phyloP scores from a whole-genome alignment of 2,113 vertebrate species.

The Holacanthus passer region DNA sequence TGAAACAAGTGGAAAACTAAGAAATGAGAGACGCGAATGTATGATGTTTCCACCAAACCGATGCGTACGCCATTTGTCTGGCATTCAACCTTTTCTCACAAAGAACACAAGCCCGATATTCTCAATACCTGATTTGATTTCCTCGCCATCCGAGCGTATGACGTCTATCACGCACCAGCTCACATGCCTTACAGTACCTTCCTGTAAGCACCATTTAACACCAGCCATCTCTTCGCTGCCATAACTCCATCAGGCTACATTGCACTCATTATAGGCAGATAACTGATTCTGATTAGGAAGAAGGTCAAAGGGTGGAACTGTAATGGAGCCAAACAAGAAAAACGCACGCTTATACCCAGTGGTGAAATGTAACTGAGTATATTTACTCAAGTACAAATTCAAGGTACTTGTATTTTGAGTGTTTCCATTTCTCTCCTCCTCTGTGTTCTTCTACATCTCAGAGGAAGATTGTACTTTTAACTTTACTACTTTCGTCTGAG shows the following conservation, averaged over 20 bases:
- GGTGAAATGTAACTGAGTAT: too few species aligned
- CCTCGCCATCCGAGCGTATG: slow-evolving; percentile 21
- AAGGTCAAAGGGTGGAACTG: slow-evolving; percentile 47
- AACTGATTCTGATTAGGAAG: slow-evolving; percentile 60
- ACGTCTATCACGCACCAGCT: slow-evolving; percentile 44
- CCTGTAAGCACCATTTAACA: slow-evolving; percentile 62
- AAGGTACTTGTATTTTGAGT: too few species aligned
- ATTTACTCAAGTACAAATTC: too few species aligned
- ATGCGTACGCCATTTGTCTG: slow-evolving; percentile 21
- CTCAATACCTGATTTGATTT: slow-evolving; percentile 36
- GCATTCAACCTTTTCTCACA: not conserved
- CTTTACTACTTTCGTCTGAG: too few species aligned
- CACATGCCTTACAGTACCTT: slow-evolving; percentile 42
- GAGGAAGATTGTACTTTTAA: too few species aligned
- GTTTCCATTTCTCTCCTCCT: too few species aligned
- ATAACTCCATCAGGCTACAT: slow-evolving; percentile 63
- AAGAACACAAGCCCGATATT: slow-evolving; percentile 20
- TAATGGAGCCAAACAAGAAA: slow-evolving; percentile 12
- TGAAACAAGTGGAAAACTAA: slow-evolving; percentile 38
- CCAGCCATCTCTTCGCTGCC: slow-evolving; percentile 23
- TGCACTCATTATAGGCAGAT: slow-evolving; percentile 55
- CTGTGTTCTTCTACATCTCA: too few species aligned
- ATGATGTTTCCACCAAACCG: slow-evolving; percentile 25
- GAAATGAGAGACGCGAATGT: slow-evolving; percentile 35
- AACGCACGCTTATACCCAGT: not conserved